Conservation (phyloP, 2,113 vertebrate species). For the Pelmatolapia mariae region DNA sequence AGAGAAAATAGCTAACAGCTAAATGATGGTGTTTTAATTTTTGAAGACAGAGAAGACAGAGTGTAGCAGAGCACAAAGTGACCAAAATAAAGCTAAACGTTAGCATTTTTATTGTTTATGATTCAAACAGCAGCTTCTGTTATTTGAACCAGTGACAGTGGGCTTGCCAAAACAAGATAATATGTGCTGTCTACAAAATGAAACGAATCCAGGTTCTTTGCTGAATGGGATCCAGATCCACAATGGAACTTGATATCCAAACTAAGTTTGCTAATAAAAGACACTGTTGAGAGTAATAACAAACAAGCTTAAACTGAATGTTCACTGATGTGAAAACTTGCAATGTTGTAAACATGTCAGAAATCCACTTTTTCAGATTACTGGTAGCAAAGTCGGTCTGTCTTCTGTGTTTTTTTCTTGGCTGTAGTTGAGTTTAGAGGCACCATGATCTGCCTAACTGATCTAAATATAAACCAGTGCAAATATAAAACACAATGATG, state of each 20-base stretch:
- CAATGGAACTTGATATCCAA: neutral
- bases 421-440: neutral
- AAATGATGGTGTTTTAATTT: neutral
- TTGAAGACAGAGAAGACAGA: neutral
- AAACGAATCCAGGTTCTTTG: neutral
- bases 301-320: neutral
- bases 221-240: neutral
- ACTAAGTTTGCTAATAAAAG: neutral
- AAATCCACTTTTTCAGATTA: neutral
- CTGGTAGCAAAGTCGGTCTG: neutral
- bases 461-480: constrained; percentile 52
- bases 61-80: neutral
- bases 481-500: constrained; percentile 49
- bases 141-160: neutral
- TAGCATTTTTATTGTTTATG: neutral
- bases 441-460: neutral
- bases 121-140: neutral
- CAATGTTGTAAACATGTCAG: neutral
- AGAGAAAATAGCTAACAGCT: neutral
- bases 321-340: neutral
- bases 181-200: neutral
- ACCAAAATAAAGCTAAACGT: neutral
- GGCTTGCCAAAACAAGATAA: neutral
- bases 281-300: neutral
- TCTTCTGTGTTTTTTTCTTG: neutral